These are phyloP conservation scores for Mormyrus iriodes DNA, from an alignment of 2,113 vertebrate genomes.

Conservation along the genomic window DNA sequence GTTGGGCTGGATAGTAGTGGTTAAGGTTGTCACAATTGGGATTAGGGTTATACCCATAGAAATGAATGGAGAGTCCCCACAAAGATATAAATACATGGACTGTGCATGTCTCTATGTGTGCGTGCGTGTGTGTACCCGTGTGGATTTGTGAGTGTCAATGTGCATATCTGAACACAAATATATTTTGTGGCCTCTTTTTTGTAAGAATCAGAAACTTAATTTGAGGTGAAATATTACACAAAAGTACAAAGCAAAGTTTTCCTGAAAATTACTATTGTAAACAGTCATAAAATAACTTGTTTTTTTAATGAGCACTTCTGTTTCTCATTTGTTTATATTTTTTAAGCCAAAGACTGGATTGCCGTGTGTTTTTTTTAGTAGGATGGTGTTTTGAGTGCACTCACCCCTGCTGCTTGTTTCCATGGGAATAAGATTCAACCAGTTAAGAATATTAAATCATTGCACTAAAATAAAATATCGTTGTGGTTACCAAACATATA, in stretches of 20 bases:
- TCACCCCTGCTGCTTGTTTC: background rate
- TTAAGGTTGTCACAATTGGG: background rate
- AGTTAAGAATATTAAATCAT: background rate
- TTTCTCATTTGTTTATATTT: background rate
- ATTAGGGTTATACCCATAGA: background rate
- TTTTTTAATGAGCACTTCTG: background rate
- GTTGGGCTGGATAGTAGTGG: background rate
- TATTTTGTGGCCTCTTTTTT: background rate
- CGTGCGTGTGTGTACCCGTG: background rate
- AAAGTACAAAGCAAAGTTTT: background rate
- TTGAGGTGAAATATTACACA: background rate
- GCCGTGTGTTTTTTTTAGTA: background rate
- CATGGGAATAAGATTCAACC: conserved; percentile 5
- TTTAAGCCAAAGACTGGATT: conserved; percentile 2
- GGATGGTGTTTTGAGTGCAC: background rate
- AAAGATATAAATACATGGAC: background rate
- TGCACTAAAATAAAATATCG: background rate
- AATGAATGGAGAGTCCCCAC: background rate
- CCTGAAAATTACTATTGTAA: background rate
- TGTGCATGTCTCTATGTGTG: background rate
- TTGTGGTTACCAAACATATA: conserved; percentile 6
- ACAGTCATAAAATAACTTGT: background rate
- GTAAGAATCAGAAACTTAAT: background rate
- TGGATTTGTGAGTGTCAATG: background rate
- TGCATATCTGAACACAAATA: background rate